Percentiles rank a stretch among this genome's conserved stretches.
phyloP scores from a whole-genome alignment of 2,797 vertebrate genomes.

The Buphagus erythrorhynchus region DNA sequence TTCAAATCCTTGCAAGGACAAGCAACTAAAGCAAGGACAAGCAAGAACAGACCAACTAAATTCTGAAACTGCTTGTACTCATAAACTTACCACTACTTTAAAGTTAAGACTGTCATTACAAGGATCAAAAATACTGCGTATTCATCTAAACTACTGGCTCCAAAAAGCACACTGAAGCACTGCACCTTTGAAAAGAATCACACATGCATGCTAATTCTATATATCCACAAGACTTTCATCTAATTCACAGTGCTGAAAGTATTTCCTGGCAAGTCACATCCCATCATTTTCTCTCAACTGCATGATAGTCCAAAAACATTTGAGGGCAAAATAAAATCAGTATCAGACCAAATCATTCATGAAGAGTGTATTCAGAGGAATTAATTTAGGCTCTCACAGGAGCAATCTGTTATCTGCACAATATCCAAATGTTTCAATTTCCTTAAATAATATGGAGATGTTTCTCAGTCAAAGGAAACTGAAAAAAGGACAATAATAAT shows the following conservation, averaged over 20 bases:
- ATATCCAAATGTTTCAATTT: conserved; percentile 4
- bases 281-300: not conserved
- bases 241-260: not conserved
- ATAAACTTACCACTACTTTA: not conserved
- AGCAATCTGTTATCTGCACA: not conserved
- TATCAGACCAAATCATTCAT: not conserved
- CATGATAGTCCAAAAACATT: not conserved
- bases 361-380: not conserved
- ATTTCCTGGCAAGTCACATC: conserved; percentile 2
- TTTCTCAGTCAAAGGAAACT: not conserved
- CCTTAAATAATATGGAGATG: not conserved
- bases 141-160: not conserved
- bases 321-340: not conserved
- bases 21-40: no score
- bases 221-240: not conserved
- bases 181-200: not conserved
- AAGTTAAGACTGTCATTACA: not conserved
- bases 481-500: not conserved
- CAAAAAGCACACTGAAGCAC: not conserved
- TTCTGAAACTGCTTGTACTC: not conserved
- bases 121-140: not conserved
- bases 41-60: not conserved
- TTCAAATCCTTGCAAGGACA: not conserved
- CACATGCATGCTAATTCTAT: not conserved
- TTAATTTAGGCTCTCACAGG: not conserved